Conservation (phyloP, 2,113 vertebrate species). For the Bombycilla garrulus region DNA sequence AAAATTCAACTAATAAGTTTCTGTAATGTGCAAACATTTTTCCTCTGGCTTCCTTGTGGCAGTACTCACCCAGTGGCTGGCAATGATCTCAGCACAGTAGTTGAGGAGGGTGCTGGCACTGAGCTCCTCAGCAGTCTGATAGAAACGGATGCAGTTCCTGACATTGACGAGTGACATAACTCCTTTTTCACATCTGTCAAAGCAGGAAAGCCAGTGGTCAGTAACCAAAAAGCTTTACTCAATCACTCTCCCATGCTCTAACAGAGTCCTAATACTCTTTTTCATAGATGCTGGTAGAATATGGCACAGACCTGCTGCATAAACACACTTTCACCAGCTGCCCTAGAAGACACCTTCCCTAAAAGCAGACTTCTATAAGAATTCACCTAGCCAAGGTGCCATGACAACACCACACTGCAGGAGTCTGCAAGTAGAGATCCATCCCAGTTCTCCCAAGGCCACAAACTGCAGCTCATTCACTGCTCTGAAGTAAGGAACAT, state of each 20-base stretch:
- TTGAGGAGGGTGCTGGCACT: slow-evolving; percentile 90
- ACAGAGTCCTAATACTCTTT: neutral
- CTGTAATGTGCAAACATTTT: neutral
- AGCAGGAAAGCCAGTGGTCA: neutral
- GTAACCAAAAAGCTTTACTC: neutral
- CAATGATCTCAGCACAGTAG: slow-evolving; percentile 98
- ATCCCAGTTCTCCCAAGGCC: neutral
- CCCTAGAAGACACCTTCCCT: neutral
- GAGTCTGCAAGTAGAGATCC: neutral
- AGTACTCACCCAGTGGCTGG: slow-evolving; percentile 94
- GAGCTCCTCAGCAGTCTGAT: slow-evolving; percentile 96
- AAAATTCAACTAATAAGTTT: neutral
- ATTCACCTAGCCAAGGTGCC: neutral
- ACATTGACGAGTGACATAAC: slow-evolving; percentile 98
- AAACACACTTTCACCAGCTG: neutral
- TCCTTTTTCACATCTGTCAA: slow-evolving; percentile 92
- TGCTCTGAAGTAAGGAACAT: neutral
- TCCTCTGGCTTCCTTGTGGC: neutral
- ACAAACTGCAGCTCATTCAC: neutral
- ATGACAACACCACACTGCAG: neutral
- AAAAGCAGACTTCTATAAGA: neutral
- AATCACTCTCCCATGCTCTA: neutral
- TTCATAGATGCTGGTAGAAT: neutral
- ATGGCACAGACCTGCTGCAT: neutral
- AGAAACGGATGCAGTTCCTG: slow-evolving; percentile 98